Base-by-base conservation (phyloP, 1,140 invertebrate genomes). In the Trichomalopsis sarcophagae region DNA sequence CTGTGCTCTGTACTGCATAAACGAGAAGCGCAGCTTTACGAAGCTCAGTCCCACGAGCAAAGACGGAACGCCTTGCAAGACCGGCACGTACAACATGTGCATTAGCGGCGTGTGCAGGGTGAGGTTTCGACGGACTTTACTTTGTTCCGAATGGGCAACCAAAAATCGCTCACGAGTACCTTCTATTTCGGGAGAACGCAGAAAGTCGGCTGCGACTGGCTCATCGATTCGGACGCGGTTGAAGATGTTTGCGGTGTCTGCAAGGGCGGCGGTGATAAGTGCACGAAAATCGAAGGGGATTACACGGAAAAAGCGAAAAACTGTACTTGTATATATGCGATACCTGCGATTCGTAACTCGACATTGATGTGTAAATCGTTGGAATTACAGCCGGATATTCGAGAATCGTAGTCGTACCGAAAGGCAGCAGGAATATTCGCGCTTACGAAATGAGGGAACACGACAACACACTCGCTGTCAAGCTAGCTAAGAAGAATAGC, bases 231-330 rank as follows among this genome's bases (percentile, higher is more conserved):
- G 1, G 91, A 93, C 66, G 95, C 95, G 0, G 92, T 94, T 36
- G 95, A 96, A 86, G 96, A 96, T 89, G 90, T 94, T 13, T 96
- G 96, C 89, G 96, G 96, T 0, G 90, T 96, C 3, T 96, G 96
- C 89, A 95, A 96, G 87, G 96, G 96, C 3, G 95, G 96, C 88
- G 95, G 95, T 0, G 95, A 94, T 0, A 93, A 94, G 33, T 96
- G 96, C 87, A 94, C 88, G 73, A 84, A 89, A 17, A 86, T 94
- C 6, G 88, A 93, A 47, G 91, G 92, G 27, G 85, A 89, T 47
- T 94, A 89, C 55, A 91, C 87, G 71, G 66, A 17, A 14, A 9
- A 27, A 17, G 47, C 36, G 66, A 73, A 79, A 23, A 10, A 23
- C 17, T 68, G 68, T 73, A 69, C n/a, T 78, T 69, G 50, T 27